Percentiles rank a stretch among this genome's conserved stretches.
Conservation (phyloP, 2,888 invertebrate genomes). For the Drosophila subquinaria region DNA sequence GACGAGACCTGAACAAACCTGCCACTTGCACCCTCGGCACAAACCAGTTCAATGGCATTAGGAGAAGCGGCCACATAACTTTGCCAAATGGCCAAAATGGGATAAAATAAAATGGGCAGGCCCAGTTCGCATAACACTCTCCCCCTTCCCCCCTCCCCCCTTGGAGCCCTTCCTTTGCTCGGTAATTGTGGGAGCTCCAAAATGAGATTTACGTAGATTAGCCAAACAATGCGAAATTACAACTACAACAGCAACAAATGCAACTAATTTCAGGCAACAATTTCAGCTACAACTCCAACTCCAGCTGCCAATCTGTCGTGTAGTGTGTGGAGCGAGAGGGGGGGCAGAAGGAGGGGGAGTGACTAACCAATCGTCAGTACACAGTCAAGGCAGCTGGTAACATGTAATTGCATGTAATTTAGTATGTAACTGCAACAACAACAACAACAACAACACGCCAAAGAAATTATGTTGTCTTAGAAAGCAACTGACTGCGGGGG, state of each 20-base stretch:
- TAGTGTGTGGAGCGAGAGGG: neutral
- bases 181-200: conserved; percentile 79
- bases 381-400: conserved; percentile 22
- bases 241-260: conserved; percentile 49
- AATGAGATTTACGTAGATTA: conserved; percentile 78
- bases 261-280: conserved; percentile 56
- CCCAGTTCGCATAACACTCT: conserved; percentile 50
- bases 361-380: conserved; percentile 36
- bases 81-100: conserved; percentile 58
- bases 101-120: conserved; percentile 59
- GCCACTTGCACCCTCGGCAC: conserved; percentile 75
- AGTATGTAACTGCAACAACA: conserved; percentile 72
- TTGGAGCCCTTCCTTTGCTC: conserved; percentile 8
- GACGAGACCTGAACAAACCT: conserved; percentile 52
- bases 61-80: conserved; percentile 77
- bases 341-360: neutral
- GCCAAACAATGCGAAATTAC: conserved; percentile 79
- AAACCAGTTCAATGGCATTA: conserved; percentile 78
- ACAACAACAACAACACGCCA: conserved; percentile 70
- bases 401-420: conserved; percentile 83
- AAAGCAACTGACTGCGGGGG: conserved; percentile 59
- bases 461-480: conserved; percentile 77
- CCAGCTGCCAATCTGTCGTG: conserved; percentile 49
- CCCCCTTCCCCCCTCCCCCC: no score
- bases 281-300: conserved; percentile 11